phyloP scores from a whole-genome alignment of 2,888 invertebrate species.

The Apotomis turbidana region DNA sequence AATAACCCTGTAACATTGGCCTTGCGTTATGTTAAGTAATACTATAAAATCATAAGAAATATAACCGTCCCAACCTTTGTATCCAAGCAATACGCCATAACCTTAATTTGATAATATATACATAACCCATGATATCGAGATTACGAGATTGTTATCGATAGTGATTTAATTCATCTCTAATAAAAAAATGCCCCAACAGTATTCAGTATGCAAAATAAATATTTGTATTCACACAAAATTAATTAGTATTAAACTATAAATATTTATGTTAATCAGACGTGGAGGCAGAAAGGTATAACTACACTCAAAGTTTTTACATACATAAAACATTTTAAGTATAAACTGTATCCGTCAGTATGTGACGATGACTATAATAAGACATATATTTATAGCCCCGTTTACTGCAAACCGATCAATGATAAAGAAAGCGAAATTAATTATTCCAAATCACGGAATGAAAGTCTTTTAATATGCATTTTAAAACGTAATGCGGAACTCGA shows the following conservation, averaged over 20 bases:
- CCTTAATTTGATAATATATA: too few species aligned
- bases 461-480: conserved; percentile 36
- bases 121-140: too few species aligned
- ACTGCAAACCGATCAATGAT: conserved; percentile 11
- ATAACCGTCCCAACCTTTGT: too few species aligned
- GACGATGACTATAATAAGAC: background rate
- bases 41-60: too few species aligned
- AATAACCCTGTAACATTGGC: too few species aligned
- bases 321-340: background rate
- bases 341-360: background rate
- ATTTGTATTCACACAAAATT: background rate
- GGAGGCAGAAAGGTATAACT: background rate
- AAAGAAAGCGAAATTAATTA: conserved; percentile 35
- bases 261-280: background rate
- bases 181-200: background rate
- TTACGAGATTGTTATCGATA: too few species aligned
- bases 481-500: conserved; percentile 26
- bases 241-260: background rate
- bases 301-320: background rate
- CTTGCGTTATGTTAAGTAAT: too few species aligned
- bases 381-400: conserved; percentile 9
- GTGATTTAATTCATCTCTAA: too few species aligned
- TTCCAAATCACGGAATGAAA: conserved; percentile 30
- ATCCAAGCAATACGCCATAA: too few species aligned
- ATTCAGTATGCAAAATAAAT: background rate